Percentiles rank a stretch among this genome's conserved stretches.
These are phyloP conservation scores for Malurus elegans DNA, from an alignment of 2,113 vertebrate genomes.

Conservation along the genomic window DNA sequence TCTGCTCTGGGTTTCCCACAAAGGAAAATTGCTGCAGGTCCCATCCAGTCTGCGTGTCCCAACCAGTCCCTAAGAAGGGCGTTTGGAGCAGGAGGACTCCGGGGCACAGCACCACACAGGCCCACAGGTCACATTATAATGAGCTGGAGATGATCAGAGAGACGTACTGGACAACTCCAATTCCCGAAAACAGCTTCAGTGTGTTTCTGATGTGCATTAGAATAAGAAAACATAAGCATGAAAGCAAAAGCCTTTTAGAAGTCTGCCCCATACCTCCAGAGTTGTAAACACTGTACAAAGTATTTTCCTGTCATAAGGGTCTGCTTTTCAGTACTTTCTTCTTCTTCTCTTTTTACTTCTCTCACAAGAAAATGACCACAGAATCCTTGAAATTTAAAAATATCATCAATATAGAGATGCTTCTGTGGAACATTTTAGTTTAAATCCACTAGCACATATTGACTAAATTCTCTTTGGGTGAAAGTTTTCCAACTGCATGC, in stretches of 20 bases:
- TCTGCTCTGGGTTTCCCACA: slow-evolving; percentile 1
- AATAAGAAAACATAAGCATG: background rate
- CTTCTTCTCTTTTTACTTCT: background rate
- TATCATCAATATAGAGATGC: background rate
- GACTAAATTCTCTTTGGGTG: background rate
- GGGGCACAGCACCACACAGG: background rate
- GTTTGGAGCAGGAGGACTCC: background rate
- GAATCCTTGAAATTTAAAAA: background rate
- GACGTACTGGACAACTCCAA: background rate
- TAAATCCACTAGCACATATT: background rate
- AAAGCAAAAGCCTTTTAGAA: background rate
- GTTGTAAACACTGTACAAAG: background rate
- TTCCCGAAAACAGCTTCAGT: background rate
- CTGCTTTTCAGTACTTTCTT: background rate
- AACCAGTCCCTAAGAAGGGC: background rate
- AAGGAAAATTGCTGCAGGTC: slow-evolving; percentile 39
- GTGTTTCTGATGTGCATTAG: background rate
- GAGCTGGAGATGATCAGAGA: slow-evolving; percentile 36
- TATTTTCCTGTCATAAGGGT: background rate
- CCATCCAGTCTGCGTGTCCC: background rate
- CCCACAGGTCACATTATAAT: slow-evolving; percentile 45
- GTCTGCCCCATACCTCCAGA: background rate
- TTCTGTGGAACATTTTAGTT: background rate
- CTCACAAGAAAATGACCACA: background rate
- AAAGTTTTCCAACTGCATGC: background rate